Percentiles rank a stretch among this genome's conserved stretches.
Conservation (phyloP, 2,888 invertebrate species). For the Acleris cristana region DNA sequence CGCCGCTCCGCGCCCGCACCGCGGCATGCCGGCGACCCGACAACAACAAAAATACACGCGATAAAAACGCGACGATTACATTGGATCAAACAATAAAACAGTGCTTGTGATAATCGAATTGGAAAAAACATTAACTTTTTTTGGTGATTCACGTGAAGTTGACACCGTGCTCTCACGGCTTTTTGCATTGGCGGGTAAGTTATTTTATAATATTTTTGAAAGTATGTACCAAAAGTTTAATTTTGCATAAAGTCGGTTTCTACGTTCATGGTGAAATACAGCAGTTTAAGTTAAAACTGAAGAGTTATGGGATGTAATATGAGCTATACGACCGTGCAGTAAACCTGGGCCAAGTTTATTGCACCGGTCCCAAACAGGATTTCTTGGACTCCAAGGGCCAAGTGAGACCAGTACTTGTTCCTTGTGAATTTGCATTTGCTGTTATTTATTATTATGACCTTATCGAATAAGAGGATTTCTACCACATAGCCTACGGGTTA, state of each 20-base stretch:
- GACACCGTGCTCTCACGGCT: slow-evolving; percentile 37
- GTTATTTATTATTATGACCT: background rate
- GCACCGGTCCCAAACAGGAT: slow-evolving; percentile 34
- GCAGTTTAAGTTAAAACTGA: background rate
- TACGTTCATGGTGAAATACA: no score
- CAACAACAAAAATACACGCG: slow-evolving; percentile 21
- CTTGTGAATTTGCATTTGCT: slow-evolving; percentile 17
- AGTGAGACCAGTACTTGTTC: slow-evolving; percentile 7
- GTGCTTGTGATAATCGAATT: slow-evolving; percentile 20
- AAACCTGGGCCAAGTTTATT: slow-evolving; percentile 21
- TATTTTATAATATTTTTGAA: slow-evolving; percentile 10
- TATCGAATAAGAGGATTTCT: no score
- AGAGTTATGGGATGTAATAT: slow-evolving; percentile 12
- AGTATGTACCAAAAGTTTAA: slow-evolving; percentile 5
- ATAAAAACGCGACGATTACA: slow-evolving; percentile 8
- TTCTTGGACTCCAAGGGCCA: slow-evolving; percentile 26
- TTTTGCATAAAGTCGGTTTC: background rate
- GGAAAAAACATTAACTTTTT: slow-evolving; percentile 15
- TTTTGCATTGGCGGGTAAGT: slow-evolving; percentile 57
- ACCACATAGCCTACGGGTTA: no score
- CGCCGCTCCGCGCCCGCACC: slow-evolving; percentile 51
- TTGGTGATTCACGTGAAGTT: slow-evolving; percentile 10
- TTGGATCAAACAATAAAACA: slow-evolving; percentile 16
- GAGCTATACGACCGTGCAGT: slow-evolving; percentile 6
- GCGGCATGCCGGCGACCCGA: slow-evolving; percentile 67